Evolutionary conservation across 2,888 invertebrate genomes (phyloP), one percentile per base, ranked within the genome.

Genomic region (Ditula angustiorana): DNA sequence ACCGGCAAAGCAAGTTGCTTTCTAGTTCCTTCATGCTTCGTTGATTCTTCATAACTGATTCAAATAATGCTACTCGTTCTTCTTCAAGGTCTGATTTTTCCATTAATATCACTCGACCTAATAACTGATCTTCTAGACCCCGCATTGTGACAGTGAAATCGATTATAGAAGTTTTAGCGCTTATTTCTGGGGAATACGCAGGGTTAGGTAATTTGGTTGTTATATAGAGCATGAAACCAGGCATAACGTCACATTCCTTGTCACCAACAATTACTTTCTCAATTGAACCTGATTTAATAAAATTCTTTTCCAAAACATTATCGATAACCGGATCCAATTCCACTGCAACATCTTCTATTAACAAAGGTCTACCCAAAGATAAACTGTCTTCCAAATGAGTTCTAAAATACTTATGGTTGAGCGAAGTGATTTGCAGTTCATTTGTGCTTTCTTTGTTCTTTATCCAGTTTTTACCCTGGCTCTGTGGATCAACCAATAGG

Each of bases 61-160:
- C 98, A 80, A 99, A 97, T 8, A 99, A 93, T 7, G 97, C 96
- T 0, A 98, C 98, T 59, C 99, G 93, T 86, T 99, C 99, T 55
- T 98, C 97, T 89, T 99, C 99, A 67, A 99, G 91, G 80, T 99
- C 99, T 0, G 98, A 96, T 87, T 99, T 99, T 85, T 99, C 99
- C 96, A 98, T 99, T 16, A 98, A 88, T 79, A 99, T 99, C 0
- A 99, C 99, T 68, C 99, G 94, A 2, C 97, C 99, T 24, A 99
- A 88, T 4, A 99, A 89, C 82, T 99, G 99, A 87, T 99, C 99
- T 88, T 99, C 99, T 26, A 99, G 89, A 8, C 99, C 99, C 79
- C 97, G 95, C 96, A 98, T 98, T 2, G 99, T 99, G 0, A 99
- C 99, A 0, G 99, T 99, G 81, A 99, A 99, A 84, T 99, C 99